Evolutionary conservation across 2,888 invertebrate species (phyloP).

Genomic region (Limnephilus lunatus): DNA sequence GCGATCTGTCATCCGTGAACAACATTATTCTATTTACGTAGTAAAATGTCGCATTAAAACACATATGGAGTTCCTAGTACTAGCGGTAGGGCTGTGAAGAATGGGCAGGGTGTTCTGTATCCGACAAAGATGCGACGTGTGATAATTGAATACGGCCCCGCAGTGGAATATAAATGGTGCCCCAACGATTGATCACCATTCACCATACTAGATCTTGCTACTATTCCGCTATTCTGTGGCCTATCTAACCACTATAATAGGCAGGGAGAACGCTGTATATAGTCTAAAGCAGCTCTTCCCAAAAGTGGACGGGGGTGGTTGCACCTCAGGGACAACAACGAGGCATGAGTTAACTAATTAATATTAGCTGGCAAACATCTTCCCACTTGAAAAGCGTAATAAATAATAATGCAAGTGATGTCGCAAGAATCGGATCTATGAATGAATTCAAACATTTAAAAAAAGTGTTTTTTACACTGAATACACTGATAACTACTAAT

Average conservation of each 20-base stretch:
- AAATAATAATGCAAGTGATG: no score
- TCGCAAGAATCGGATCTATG: no score
- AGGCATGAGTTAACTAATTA: no score
- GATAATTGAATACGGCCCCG: constrained; percentile 29
- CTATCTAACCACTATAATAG: not conserved
- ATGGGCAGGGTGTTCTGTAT: not conserved
- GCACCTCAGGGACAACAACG: no score
- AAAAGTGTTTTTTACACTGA: no score
- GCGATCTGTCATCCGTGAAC: not conserved
- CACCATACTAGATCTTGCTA: constrained; percentile 7
- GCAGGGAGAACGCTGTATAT: not conserved
- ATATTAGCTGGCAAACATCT: not conserved
- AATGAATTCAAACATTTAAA: no score
- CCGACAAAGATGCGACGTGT: constrained; percentile 22
- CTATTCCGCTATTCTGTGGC: not conserved
- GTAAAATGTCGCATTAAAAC: not conserved
- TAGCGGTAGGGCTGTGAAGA: not conserved
- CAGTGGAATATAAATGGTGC: not conserved
- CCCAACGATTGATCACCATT: constrained; percentile 14
- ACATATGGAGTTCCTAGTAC: not conserved
- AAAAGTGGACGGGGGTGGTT: not conserved
- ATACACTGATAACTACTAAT: no score
- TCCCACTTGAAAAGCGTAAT: not conserved
- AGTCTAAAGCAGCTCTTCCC: not conserved
- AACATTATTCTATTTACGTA: not conserved